Evolutionary conservation across 2,113 vertebrate genomes (phyloP), one percentile per base, ranked within the genome.

Genomic region (Canis aureus): DNA sequence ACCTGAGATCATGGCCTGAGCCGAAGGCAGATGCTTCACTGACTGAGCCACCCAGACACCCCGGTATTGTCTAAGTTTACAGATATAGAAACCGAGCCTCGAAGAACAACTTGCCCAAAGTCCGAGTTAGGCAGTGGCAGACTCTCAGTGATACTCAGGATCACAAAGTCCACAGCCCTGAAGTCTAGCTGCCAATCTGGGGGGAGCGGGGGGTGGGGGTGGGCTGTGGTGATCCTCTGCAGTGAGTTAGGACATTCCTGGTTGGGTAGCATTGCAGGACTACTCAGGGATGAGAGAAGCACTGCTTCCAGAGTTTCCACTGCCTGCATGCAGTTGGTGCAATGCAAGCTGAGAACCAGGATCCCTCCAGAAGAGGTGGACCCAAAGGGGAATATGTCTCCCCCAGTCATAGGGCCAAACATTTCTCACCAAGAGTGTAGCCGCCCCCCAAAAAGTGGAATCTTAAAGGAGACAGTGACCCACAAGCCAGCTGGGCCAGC

Each of bases 191-290:
- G 85, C 32, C 84, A 32, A 27, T 19, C 2, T 0, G 11, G 16
- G 43, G 55, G 43, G 43, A 43, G 43, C 43, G 7, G 43, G 43
- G 43, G 43, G 43, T 43, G 43, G 43, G 43, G 43, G 43, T 43
- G 43, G 43, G 89, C 60, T 57, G 23, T 7, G 2, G 74, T 1
- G 0, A 12, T 20, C 8, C 59, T 81, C 25, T 9, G 53, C 38
- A 5, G 25, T 3, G 2, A 11, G 17, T 25, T 8, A 0, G 2
- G 32, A n/a, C 8, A 5, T 49, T 90, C 32, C 32, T 6, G 8
- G 78, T 9, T 1, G 32, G 20, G 32, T 25, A 82, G 32, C 11
- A 11, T 1, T 25, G 32, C 11, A 55, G 53, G 67, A 38, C 60
- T 19, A 3, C 85, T 23, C 2, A 43, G 49, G 17, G 49, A 15